A percentile compares a stretch with the other conserved stretches of the same genome.
Evolutionary conservation across 2,888 invertebrate species (phyloP).

Genomic region (Sialis fuliginosa): DNA sequence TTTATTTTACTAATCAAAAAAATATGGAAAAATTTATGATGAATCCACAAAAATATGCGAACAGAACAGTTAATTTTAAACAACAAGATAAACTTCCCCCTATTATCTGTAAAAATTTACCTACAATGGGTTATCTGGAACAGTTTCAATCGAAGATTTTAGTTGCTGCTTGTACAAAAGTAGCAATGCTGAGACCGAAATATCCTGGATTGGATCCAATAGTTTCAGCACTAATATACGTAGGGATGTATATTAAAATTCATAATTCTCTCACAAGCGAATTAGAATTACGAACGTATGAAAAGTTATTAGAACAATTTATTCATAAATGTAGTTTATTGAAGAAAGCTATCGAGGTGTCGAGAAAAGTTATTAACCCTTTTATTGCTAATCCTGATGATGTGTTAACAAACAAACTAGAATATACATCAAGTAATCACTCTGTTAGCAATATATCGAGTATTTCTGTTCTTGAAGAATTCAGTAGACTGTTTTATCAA

Average conservation of each 20-base stretch:
- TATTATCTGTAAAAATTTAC: slow-evolving; percentile 29
- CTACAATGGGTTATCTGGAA: slow-evolving; percentile 40
- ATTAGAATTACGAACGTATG: slow-evolving; percentile 21
- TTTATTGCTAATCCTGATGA: slow-evolving; percentile 15
- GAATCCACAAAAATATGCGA: slow-evolving; percentile 30
- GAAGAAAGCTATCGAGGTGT: slow-evolving; percentile 23
- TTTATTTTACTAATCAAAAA: slow-evolving; percentile 33
- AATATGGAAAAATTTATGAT: slow-evolving; percentile 34
- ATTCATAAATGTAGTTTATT: slow-evolving; percentile 25
- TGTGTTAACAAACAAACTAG: background rate
- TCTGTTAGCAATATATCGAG: background rate
- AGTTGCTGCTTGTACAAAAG: slow-evolving; percentile 32
- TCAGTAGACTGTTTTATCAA: too few relatives aligned
- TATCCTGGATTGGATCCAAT: slow-evolving; percentile 35
- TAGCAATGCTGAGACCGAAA: slow-evolving; percentile 35
- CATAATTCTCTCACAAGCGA: slow-evolving; percentile 24
- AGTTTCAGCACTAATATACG: slow-evolving; percentile 32
- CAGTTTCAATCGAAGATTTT: slow-evolving; percentile 36
- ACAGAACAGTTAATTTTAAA: slow-evolving; percentile 24
- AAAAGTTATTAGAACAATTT: slow-evolving; percentile 16
- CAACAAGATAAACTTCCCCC: slow-evolving; percentile 22
- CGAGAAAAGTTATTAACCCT: slow-evolving; percentile 37
- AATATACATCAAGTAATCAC: background rate
- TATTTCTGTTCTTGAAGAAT: background rate
- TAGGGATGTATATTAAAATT: slow-evolving; percentile 38